A percentile compares a stretch with the other conserved stretches of the same genome.
Conservation (phyloP, 2,113 vertebrate species). For the rat (Rattus norvegicus) region DNA sequence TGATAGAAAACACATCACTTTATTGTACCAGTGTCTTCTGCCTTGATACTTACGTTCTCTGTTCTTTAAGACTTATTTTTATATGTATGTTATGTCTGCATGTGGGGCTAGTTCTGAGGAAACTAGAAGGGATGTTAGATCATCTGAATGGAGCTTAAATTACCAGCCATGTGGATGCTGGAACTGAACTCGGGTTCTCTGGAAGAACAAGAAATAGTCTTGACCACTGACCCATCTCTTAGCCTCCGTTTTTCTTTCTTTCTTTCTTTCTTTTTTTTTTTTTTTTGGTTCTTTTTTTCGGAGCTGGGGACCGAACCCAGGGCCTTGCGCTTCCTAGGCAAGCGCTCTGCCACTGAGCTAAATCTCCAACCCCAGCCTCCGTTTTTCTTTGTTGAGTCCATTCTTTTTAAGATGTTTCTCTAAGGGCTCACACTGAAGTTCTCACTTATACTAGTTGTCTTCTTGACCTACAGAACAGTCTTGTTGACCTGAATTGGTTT, state of each 20-base stretch:
- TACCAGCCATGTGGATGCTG: neutral
- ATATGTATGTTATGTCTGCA: neutral
- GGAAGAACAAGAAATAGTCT: neutral
- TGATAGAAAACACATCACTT: neutral
- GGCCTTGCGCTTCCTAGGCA: no score
- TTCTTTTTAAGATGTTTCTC: neutral
- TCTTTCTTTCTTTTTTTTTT: no score
- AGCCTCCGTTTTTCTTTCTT: neutral
- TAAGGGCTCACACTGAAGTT: neutral
- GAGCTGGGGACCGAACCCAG: no score
- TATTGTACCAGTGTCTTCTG: neutral
- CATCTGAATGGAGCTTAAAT: no score
- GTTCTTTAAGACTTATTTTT: neutral
- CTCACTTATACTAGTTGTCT: conserved; percentile 13
- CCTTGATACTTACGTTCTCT: conserved; percentile 6
- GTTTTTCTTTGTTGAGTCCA: neutral
- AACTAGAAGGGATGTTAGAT: neutral
- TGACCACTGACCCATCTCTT: neutral
- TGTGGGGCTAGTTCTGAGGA: neutral
- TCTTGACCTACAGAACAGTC: neutral
- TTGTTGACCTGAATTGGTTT: neutral
- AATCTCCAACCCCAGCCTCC: no score
- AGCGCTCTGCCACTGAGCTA: no score
- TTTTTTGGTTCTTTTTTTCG: no score
- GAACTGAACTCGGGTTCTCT: neutral